Percentiles rank a stretch among this genome's conserved stretches.
Evolutionary conservation across 2,888 invertebrate species (phyloP).

Genomic region (Ceriagrion tenellum): DNA sequence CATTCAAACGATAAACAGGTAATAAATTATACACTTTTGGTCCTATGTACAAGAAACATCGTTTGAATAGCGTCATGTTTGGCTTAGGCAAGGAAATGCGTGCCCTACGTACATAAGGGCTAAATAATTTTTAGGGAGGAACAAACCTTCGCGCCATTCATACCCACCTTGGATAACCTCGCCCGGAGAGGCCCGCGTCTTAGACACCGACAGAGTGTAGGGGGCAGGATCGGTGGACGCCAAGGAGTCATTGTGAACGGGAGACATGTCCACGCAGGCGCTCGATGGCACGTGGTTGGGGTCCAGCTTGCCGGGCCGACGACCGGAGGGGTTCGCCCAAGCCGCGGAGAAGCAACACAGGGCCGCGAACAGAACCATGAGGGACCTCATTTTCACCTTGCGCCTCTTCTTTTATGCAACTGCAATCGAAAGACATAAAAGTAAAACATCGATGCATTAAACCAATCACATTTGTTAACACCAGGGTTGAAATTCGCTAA

Average conservation of each 20-base stretch:
- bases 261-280: not conserved
- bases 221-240: not conserved
- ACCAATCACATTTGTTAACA: too few species aligned
- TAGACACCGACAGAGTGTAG: not conserved
- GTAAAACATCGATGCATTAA: not conserved
- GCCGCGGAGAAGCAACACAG: not conserved
- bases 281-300: constrained; percentile 1
- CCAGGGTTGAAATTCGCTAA: too few species aligned
- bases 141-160: too few species aligned
- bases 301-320: not conserved
- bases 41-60: too few species aligned
- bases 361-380: not conserved
- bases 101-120: too few species aligned
- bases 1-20: too few species aligned
- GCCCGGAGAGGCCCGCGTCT: not conserved
- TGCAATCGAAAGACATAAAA: not conserved
- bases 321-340: not conserved
- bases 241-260: not conserved
- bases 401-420: not conserved
- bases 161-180: not conserved
- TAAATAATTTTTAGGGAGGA: too few species aligned
- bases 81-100: too few species aligned
- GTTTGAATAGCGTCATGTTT: too few species aligned
- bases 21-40: too few species aligned
- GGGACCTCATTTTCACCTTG: not conserved